A percentile compares a stretch with the other conserved stretches of the same genome.
phyloP scores from a whole-genome alignment of 1,140 invertebrate species.

The Trachymyrmex cornetzi region DNA sequence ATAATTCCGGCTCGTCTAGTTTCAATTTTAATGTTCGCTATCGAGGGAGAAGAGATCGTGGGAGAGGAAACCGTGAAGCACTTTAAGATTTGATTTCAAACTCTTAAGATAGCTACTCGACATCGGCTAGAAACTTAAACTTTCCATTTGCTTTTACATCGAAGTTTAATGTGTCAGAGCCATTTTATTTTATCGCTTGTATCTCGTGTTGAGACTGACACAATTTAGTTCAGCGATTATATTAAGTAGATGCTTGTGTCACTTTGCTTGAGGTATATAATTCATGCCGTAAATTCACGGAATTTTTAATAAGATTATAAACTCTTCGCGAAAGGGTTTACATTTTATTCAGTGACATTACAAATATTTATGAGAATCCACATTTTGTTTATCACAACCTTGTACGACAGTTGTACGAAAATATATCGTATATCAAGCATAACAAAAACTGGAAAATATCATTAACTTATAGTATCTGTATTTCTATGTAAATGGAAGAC shows the following conservation, averaged over 20 bases:
- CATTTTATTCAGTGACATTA: background rate
- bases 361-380: background rate
- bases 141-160: slow-evolving; percentile 56
- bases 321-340: background rate
- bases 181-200: slow-evolving; percentile 21
- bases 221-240: slow-evolving; percentile 41
- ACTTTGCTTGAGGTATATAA: slow-evolving; percentile 18
- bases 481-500: slow-evolving; percentile 8
- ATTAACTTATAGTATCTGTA: background rate
- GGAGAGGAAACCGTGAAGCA: too few species aligned
- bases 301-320: slow-evolving; percentile 59
- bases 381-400: background rate
- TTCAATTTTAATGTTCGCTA: slow-evolving; percentile 58
- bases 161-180: slow-evolving; percentile 38
- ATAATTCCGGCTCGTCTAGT: background rate
- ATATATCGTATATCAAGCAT: background rate
- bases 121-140: slow-evolving; percentile 49
- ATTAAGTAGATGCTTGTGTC: slow-evolving; percentile 34
- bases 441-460: slow-evolving; percentile 1
- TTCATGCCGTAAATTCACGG: slow-evolving; percentile 35
- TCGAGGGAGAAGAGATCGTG: background rate
- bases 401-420: background rate
- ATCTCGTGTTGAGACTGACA: slow-evolving; percentile 4
- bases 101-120: slow-evolving; percentile 49
- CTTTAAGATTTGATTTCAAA: slow-evolving; percentile 58